A percentile compares a stretch with the other conserved stretches of the same genome.
Conservation (phyloP, 53 echinoderm and acorn worm species). For the Temnopleurus reevesii region DNA sequence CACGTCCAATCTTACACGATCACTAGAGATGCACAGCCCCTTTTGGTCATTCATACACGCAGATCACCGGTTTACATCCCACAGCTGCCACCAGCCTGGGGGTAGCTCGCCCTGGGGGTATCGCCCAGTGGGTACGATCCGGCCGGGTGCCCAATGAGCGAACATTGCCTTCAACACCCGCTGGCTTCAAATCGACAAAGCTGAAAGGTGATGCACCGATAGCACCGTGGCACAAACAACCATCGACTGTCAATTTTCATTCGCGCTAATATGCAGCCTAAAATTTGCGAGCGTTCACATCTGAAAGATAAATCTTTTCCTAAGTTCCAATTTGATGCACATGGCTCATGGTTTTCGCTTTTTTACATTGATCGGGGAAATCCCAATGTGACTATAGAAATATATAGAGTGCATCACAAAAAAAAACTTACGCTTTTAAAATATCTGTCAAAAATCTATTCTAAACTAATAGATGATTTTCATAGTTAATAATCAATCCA, state of each 20-base stretch:
- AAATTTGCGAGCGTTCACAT: not conserved
- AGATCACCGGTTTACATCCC: not conserved
- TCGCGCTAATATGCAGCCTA: conserved; percentile 5
- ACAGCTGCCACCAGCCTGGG: not conserved
- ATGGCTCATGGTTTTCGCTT: no score
- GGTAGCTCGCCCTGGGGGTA: not conserved
- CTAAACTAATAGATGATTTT: no score
- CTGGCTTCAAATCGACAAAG: conserved; percentile 29
- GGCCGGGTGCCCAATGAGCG: not conserved
- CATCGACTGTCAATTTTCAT: conserved; percentile 36
- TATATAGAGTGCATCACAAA: no score
- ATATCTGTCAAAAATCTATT: no score
- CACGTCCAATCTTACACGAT: not conserved
- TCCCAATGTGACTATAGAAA: no score
- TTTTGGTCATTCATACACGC: not conserved
- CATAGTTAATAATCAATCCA: no score
- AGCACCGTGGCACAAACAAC: conserved; percentile 29
- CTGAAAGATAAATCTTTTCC: not conserved
- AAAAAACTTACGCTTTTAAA: no score
- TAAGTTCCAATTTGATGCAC: no score
- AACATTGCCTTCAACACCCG: conserved; percentile 27
- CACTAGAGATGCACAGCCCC: not conserved
- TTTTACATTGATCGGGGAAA: no score
- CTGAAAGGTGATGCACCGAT: conserved; percentile 27
- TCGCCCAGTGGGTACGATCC: not conserved